phyloP scores from a whole-genome alignment of 2,888 invertebrate species.

The Brachyptera risi region DNA sequence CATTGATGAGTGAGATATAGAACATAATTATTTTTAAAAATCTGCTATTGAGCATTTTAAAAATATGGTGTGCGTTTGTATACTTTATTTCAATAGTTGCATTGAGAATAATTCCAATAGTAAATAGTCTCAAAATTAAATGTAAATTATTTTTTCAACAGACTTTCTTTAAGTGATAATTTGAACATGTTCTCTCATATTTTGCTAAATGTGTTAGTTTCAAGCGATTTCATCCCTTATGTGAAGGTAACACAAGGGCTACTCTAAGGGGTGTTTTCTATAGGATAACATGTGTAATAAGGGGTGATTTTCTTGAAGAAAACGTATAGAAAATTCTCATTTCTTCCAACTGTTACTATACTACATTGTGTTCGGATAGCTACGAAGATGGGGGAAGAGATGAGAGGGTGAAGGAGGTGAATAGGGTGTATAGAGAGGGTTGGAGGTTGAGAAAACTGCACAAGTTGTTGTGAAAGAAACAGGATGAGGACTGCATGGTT shows the following conservation, averaged over 20 bases:
- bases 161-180: not conserved
- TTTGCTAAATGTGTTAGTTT: not conserved
- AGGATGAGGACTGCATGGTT: too few relatives aligned
- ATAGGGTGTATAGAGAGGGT: slow-evolving; percentile 37
- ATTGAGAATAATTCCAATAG: not conserved
- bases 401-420: slow-evolving; percentile 39
- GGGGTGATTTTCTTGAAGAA: slow-evolving; percentile 33
- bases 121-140: not conserved
- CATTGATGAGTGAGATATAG: too few relatives aligned
- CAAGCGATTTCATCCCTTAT: not conserved
- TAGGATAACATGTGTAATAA: slow-evolving; percentile 40
- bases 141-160: not conserved
- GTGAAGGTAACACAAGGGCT: not conserved
- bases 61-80: too few relatives aligned
- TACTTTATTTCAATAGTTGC: too few relatives aligned
- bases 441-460: slow-evolving; percentile 33
- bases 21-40: too few relatives aligned
- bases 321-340: slow-evolving; percentile 23
- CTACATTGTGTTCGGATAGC: slow-evolving; percentile 4
- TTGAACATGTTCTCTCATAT: not conserved
- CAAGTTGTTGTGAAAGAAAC: slow-evolving; percentile 2
- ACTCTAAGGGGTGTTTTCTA: slow-evolving; percentile 29
- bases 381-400: slow-evolving; percentile 41
- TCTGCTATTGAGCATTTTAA: too few relatives aligned
- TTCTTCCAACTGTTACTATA: slow-evolving; percentile 25